Base-by-base conservation (phyloP, 1,140 invertebrate genomes). In the Bombus breviceps region DNA sequence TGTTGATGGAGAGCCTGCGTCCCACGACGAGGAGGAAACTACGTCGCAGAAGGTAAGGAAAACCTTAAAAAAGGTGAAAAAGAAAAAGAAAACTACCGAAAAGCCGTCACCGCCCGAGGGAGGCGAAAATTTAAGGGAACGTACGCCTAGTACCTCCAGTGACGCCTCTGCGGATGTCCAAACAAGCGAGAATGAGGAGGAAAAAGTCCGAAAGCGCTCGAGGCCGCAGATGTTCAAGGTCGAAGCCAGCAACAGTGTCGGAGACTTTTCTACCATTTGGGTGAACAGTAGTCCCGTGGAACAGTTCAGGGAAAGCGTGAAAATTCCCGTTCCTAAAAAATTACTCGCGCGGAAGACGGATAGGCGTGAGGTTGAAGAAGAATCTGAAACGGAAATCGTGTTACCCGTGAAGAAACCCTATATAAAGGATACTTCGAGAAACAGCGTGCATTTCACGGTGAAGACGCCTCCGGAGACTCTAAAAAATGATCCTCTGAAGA, bases 381-480 rank as follows among this genome's bases (percentile, higher is more conserved):
- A 88, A n/a, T 32, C 66, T 0, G 83, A 89, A 39, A 78, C 86
- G 43, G 74, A 93, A 43, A 79, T 94, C 0, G 89, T 95, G 0
- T 37, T 95, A 12, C 91, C 94, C 13, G 92, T 93, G 15, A 93
- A 89, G 64, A 93, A 92, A 57, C 83, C 89, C 1, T 95, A 95
- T 66, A 62, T 95, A 9, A 94, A 90, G 66, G 95, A 95, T 64
- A 83, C 92, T 0, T 87, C 93, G 18, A 91, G 94, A 32, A 94
- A 95, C 77, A 95, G 94, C 68, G 94, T 92, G 5, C 88, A 95
- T 68, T 88, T 95, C 12, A 95, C 94, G n/a, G 69, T 95, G 71
- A 95, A 90, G 53, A 90, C 91, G 34, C 89, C 92, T 10, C 73
- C 47, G 3, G 89, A 91, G 12, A 80, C 85, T 3, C 12, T 64